Conservation (phyloP, 53 echinoderm and acorn worm species). For the Patiria pectinifera region DNA sequence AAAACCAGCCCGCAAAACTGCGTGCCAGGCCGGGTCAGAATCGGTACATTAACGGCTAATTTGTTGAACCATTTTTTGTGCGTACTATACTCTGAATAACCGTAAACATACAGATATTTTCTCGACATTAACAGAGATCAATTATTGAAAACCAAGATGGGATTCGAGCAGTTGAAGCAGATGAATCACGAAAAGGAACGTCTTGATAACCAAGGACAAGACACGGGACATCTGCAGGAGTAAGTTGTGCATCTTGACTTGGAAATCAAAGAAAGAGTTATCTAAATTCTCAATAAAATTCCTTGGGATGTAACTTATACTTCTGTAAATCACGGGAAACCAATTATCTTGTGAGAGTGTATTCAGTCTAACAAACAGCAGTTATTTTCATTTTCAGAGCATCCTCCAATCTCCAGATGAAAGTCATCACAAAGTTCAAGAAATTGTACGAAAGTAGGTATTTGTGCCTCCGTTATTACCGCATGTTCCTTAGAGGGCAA, state of each 20-base stretch:
- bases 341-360: not conserved
- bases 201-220: conserved; percentile 46
- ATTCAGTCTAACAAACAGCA: not conserved
- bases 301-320: no score
- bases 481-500: no score
- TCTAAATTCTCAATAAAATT: not conserved
- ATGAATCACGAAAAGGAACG: conserved; percentile 57
- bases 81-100: no score
- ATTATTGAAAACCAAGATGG: conserved; percentile 60
- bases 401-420: conserved; percentile 68
- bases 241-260: not conserved
- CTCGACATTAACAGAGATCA: conserved; percentile 7
- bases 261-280: not conserved
- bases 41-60: no score
- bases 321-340: no score
- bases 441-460: conserved; percentile 74
- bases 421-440: conserved; percentile 79
- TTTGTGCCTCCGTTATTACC: no score
- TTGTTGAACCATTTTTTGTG: no score
- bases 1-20: no score
- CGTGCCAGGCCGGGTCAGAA: no score
- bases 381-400: conserved; percentile 46
- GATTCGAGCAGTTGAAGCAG: conserved; percentile 59
- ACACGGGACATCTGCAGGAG: conserved; percentile 59
- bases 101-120: not conserved